Conservation (phyloP, 2,113 vertebrate species). For the Paralichthys olivaceus region DNA sequence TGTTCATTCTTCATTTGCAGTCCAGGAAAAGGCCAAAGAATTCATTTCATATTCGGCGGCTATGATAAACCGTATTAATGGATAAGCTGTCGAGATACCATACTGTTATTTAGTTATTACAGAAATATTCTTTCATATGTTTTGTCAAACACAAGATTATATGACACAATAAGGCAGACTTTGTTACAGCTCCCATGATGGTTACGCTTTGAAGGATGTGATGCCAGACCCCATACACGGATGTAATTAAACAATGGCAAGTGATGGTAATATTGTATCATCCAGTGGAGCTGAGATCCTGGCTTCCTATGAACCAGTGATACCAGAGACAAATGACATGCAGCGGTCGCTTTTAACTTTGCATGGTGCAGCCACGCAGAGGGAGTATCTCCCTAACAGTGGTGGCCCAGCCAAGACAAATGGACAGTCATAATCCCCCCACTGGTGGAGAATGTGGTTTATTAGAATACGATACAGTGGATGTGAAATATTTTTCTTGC, state of each 20-base stretch:
- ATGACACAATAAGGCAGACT: conserved; percentile 65
- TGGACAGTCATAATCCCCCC: conserved; percentile 69
- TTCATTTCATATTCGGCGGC: conserved; percentile 51
- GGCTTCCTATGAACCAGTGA: conserved; percentile 61
- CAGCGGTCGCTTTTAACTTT: conserved; percentile 71
- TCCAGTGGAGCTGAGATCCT: conserved; percentile 60
- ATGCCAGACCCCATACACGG: conserved; percentile 69
- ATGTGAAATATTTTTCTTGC: conserved; percentile 62
- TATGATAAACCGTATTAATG: conserved; percentile 64
- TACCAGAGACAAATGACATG: conserved; percentile 75
- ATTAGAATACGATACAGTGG: conserved; percentile 67
- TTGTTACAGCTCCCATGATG: conserved; percentile 65
- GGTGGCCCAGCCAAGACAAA: conserved; percentile 77
- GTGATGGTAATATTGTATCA: conserved; percentile 71
- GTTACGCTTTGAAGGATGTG: conserved; percentile 65
- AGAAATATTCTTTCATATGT: conserved; percentile 59
- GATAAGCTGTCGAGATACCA: conserved; percentile 63
- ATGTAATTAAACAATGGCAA: conserved; percentile 78
- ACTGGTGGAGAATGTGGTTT: conserved; percentile 66
- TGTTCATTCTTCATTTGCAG: conserved; percentile 60
- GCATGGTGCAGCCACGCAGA: conserved; percentile 46
- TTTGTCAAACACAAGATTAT: conserved; percentile 72
- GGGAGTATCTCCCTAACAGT: conserved; percentile 56
- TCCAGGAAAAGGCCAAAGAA: conserved; percentile 39
- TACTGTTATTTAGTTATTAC: conserved; percentile 65